Evolutionary conservation across 1,140 invertebrate species (phyloP).

Genomic region (Chelonus insularis): DNA sequence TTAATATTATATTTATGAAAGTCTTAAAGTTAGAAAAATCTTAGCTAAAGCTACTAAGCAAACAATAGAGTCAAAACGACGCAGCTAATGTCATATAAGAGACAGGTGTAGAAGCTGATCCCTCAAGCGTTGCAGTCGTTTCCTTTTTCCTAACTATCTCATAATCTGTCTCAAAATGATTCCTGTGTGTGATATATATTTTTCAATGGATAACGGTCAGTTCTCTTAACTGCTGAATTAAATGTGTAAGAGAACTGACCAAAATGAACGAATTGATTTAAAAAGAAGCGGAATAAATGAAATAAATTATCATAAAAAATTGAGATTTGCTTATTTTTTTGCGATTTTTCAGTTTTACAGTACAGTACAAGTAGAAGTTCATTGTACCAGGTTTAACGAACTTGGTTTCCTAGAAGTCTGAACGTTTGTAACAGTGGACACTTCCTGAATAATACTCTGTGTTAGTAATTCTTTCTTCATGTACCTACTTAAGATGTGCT

Average conservation of each 20-base stretch:
- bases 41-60: too few relatives aligned
- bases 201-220: constrained; percentile 5
- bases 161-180: constrained; percentile 10
- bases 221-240: too few relatives aligned
- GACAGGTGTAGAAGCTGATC: background rate
- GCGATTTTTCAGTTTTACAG: too few relatives aligned
- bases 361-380: constrained; percentile 1
- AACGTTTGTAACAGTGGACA: constrained; percentile 16
- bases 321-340: too few relatives aligned
- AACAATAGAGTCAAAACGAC: too few relatives aligned
- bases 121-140: constrained; percentile 1
- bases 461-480: background rate
- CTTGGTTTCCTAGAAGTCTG: background rate
- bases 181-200: background rate
- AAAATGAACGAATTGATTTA: background rate
- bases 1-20: too few relatives aligned
- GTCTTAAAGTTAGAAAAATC: too few relatives aligned
- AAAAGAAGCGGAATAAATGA: background rate
- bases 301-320: too few relatives aligned
- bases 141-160: background rate
- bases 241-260: background rate
- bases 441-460: background rate
- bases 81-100: background rate
- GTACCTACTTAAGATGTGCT: background rate
- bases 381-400: constrained; percentile 12